Percentiles rank a stretch among this genome's conserved stretches.
phyloP scores from a whole-genome alignment of 2,888 invertebrate species.

The Dynastes grantii region DNA sequence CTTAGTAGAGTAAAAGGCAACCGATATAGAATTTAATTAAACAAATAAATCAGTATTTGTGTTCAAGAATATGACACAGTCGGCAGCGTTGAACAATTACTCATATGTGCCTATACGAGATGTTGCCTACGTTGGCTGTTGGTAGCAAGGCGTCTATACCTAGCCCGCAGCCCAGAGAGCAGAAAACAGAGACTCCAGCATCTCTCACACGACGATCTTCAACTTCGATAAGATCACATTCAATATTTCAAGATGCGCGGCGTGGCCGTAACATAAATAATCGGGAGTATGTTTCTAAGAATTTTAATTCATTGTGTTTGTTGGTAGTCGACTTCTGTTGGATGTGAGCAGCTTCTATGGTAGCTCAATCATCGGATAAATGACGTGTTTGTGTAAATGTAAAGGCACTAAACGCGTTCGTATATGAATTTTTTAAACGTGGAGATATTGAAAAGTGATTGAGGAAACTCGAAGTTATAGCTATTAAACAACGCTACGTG shows the following conservation, averaged over 20 bases:
- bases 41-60: constrained; percentile 49
- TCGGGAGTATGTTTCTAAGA: constrained; percentile 65
- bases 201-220: constrained; percentile 58
- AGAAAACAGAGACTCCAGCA: constrained; percentile 15
- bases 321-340: constrained; percentile 57
- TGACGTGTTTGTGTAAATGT: constrained; percentile 15
- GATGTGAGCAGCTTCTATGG: constrained; percentile 58
- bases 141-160: neutral
- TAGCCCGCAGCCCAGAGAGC: neutral
- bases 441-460: too few species aligned
- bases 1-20: neutral
- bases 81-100: constrained; percentile 34
- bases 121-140: neutral
- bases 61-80: constrained; percentile 42
- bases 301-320: constrained; percentile 65
- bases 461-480: too few species aligned
- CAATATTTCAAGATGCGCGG: constrained; percentile 64
- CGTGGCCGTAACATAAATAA: constrained; percentile 64
- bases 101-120: constrained; percentile 13
- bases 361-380: constrained; percentile 54
- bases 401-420: too few species aligned
- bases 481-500: too few species aligned
- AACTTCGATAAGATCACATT: constrained; percentile 63
- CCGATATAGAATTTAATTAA: constrained; percentile 49
- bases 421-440: too few species aligned